Percentiles rank a stretch among this genome's conserved stretches.
Evolutionary conservation across 2,888 invertebrate genomes (phyloP).

Genomic region (Carabus problematicus): DNA sequence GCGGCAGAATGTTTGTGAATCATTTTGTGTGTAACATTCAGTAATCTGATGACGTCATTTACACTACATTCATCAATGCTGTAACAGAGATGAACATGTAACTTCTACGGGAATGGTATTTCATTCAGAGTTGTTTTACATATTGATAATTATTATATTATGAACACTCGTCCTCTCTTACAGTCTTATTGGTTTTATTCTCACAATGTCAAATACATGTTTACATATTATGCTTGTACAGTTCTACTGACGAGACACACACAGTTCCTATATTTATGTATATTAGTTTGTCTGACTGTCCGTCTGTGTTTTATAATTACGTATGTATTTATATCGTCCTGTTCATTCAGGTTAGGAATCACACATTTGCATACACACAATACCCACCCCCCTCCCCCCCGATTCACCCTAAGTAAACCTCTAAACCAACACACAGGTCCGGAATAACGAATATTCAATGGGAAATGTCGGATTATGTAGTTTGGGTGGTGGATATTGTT

Average conservation of each 20-base stretch:
- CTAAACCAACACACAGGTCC: slow-evolving; percentile 6
- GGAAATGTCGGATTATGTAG: slow-evolving; percentile 7
- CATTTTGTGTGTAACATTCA: slow-evolving; percentile 21
- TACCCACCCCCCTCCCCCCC: slow-evolving; percentile 17
- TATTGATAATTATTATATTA: slow-evolving; percentile 5
- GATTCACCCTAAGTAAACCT: slow-evolving; percentile 38
- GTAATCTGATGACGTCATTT: slow-evolving; percentile 29
- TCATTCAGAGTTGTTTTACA: no score
- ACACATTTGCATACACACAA: no score
- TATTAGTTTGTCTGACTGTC: slow-evolving; percentile 2
- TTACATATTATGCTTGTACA: not conserved
- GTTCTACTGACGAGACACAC: slow-evolving; percentile 1
- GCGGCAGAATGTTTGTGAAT: slow-evolving; percentile 19
- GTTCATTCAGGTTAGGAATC: no score
- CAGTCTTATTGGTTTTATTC: slow-evolving; percentile 36
- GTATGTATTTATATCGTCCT: no score
- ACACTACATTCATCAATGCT: not conserved
- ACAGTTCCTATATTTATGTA: not conserved
- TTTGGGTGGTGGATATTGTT: slow-evolving; percentile 29
- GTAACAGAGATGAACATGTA: no score
- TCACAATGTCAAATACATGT: not conserved
- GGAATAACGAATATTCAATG: slow-evolving; percentile 12
- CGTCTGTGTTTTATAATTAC: no score
- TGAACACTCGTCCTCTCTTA: slow-evolving; percentile 24
- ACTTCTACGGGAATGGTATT: no score